Evolutionary conservation across 1,140 invertebrate species (phyloP), one percentile per base, ranked within the genome.

Genomic region (Bombus impatiens): DNA sequence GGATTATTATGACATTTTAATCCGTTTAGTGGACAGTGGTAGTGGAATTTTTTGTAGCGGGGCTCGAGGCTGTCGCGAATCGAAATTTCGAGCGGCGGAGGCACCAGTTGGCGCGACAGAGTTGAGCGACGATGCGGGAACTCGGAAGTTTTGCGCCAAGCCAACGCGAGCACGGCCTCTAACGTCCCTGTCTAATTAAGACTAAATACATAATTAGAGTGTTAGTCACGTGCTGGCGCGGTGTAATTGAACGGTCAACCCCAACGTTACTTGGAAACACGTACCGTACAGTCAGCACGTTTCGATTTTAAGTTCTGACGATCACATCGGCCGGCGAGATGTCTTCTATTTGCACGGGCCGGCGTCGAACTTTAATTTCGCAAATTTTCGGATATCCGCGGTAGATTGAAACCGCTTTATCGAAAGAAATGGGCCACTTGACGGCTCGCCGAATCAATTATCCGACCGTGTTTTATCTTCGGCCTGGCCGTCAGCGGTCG

Each of bases 201-300:
- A 94, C 93, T 94, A 94, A 94, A 94, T 94, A 94, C 91, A 94
- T 94, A 94, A 94, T 94, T 93, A 94, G 93, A 92, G 93, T 94
- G 92, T 94, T 93, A 91, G 93, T 94, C 94, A 94, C 94, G 94
- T 94, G 90, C 91, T 87, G 90, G 76, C 76, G 67, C 87, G 90
- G 91, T 88, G 92, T 92, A 94, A 94, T 94, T 93, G 93, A 93
- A 93, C 93, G 93, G 93, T 94, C 93, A 94, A 91, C 92, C 80
- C 37, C 68, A 32, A 28, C 65, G 71, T 67, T 68, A 82, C 84
- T 89, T 79, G 18, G 92, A 93, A 62, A 92, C 92, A 92, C 91
- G 93, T 93, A 86, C 57, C 78, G 84, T 88, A 72, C 83, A 84
- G 89, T 90, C 89, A 90, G 89, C 89, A 84, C 86, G 89, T 90